A percentile compares a stretch with the other conserved stretches of the same genome.
phyloP scores from a whole-genome alignment of 2,797 vertebrate genomes.

The Gymnopithys bicolor region DNA sequence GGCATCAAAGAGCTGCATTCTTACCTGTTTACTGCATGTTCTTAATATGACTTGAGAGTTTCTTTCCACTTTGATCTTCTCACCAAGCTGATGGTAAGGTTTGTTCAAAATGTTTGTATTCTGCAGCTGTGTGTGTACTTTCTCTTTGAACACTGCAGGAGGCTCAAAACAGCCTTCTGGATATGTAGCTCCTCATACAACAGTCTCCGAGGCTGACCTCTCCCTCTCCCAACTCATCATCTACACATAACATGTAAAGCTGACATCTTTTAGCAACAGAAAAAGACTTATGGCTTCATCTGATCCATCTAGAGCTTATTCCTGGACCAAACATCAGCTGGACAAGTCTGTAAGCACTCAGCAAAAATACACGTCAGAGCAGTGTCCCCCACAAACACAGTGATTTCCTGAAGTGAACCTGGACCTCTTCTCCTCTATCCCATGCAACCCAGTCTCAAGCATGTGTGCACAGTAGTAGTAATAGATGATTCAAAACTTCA shows the following conservation, averaged over 20 bases:
- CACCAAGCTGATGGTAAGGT: neutral
- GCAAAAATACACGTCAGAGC: neutral
- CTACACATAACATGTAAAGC: neutral
- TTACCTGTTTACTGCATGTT: neutral
- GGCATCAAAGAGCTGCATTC: neutral
- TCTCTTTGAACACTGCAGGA: neutral
- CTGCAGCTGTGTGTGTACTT: neutral
- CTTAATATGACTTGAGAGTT: neutral
- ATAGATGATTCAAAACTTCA: neutral
- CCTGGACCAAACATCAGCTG: neutral
- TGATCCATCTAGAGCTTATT: neutral
- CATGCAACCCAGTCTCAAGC: neutral
- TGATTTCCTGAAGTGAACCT: neutral
- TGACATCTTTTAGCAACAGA: neutral
- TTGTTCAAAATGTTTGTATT: neutral
- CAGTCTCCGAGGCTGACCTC: neutral
- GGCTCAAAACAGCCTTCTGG: neutral
- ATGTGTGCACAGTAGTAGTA: neutral
- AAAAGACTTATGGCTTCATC: neutral
- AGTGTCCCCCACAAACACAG: too few relatives aligned
- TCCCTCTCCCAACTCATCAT: accelerated
- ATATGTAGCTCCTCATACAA: neutral
- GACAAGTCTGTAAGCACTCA: neutral
- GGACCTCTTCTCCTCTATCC: neutral
- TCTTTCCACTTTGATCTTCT: neutral